These are phyloP conservation scores for Grammomys dolichurus DNA, from an alignment of 2,113 vertebrate species.

Conservation along the genomic window DNA sequence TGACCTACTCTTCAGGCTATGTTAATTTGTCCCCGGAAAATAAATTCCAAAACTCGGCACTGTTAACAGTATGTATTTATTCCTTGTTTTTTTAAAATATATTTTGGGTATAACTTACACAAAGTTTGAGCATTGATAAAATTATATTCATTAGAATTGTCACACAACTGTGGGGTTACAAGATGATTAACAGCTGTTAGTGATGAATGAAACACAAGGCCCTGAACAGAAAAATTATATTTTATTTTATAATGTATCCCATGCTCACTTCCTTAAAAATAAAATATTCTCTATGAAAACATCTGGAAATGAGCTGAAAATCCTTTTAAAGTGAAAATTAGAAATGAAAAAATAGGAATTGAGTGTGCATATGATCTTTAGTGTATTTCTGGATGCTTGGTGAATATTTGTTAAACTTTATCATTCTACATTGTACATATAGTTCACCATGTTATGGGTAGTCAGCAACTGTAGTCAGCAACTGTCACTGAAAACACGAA, in stretches of 20 bases:
- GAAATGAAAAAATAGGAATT: background rate
- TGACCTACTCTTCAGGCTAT: slow-evolving; percentile 71
- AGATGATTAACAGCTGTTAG: background rate
- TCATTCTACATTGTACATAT: background rate
- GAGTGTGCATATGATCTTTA: background rate
- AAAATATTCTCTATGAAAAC: slow-evolving; percentile 27
- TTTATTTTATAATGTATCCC: background rate
- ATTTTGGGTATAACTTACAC: background rate
- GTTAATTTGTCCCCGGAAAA: slow-evolving; percentile 88
- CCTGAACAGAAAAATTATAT: slow-evolving; percentile 2
- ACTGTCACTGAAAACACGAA: slow-evolving; percentile 8
- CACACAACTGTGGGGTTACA: background rate
- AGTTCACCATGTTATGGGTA: background rate
- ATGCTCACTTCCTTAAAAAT: background rate
- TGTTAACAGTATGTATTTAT: slow-evolving; percentile 88
- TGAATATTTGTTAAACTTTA: background rate
- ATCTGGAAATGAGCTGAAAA: slow-evolving; percentile 31
- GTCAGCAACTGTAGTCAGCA: slow-evolving; percentile 7
- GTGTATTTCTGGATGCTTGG: background rate
- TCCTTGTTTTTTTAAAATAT: background rate
- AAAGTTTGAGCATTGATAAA: slow-evolving; percentile 15
- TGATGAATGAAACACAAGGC: background rate
- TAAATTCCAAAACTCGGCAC: slow-evolving; percentile 87
- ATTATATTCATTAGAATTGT: background rate
- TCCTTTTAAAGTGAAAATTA: slow-evolving; percentile 4